Conservation (phyloP, 2,113 vertebrate species). For the Callopanchax toddi region DNA sequence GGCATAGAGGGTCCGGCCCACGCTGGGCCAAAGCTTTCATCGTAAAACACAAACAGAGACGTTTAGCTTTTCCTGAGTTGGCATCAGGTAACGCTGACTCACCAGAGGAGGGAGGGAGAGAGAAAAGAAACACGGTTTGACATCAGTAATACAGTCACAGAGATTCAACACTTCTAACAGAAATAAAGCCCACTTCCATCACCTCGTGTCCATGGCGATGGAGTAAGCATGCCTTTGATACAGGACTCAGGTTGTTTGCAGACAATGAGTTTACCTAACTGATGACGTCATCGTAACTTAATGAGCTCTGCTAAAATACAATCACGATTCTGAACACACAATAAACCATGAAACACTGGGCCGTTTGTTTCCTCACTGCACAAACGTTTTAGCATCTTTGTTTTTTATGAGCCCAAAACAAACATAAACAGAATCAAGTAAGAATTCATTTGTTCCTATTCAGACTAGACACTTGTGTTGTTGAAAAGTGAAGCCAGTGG, state of each 20-base stretch:
- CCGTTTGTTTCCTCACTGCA: too few relatives aligned
- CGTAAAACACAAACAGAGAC: slow-evolving; percentile 10
- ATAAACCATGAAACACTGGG: too few relatives aligned
- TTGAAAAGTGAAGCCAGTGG: too few relatives aligned
- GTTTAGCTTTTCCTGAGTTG: slow-evolving; percentile 22
- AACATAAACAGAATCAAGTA: too few relatives aligned
- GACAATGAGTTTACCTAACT: background rate
- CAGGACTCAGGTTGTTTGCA: background rate
- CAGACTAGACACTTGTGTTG: too few relatives aligned
- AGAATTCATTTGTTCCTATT: too few relatives aligned
- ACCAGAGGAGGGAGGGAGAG: background rate
- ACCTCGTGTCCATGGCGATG: background rate
- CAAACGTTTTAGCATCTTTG: too few relatives aligned
- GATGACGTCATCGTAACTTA: too few relatives aligned
- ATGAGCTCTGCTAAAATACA: too few relatives aligned
- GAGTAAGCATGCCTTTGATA: background rate
- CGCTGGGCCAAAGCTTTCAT: background rate
- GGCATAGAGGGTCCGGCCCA: slow-evolving; percentile 1
- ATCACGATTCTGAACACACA: too few relatives aligned
- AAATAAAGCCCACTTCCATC: background rate
- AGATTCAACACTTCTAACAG: slow-evolving; percentile 3
- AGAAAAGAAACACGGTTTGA: background rate
- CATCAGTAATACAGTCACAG: background rate
- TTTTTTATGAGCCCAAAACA: too few relatives aligned
- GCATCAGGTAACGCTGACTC: slow-evolving; percentile 7